Evolutionary conservation across 2,113 vertebrate genomes (phyloP), one percentile per base, ranked within the genome.

Genomic region (Hippocampus barbouri): DNA sequence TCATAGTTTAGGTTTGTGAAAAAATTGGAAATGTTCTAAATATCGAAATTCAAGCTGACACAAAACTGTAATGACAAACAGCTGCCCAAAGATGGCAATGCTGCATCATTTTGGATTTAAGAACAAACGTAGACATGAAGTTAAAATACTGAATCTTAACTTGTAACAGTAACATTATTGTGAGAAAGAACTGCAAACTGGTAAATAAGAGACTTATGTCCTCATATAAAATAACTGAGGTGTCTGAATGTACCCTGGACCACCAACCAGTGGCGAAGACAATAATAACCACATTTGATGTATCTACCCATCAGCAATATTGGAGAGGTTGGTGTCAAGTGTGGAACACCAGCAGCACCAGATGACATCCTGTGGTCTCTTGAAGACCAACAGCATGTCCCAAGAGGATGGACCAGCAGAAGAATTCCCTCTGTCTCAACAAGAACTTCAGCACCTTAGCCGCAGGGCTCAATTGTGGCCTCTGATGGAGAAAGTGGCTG

Each of bases 401-500:
- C 64, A 80, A 9, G 73, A 45, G 30, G 91, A 91, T 18, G 90
- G 91, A 56, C 68, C 79, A 25, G 3, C 66, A 1, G 18, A 77
- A 0, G 27, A 57, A 2, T 69, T 14, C 7, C 83, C 81, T 8
- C 68, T 91, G 71, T 79, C 89, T 25, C 69, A 84, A 69, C 75
- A 89, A 60, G 82, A 91, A 77, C 83, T 97, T 69, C 90, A 86
- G 71, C 93, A 92, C 61, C 93, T 99, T 40, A 83, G 86, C 47
- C 93, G 89, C 80, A 84, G 80, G 43, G 88, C 94, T 67, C 96
- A 97, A 76, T 79, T 98, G 59, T 99, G 96, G 97, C 97, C 97
- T 23, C 89, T 90, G 4, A 91, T 95, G 90, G 97, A 99, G 30
- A 87, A 93, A 71, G 72, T 98, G 60, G 92, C 94, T 0, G 2